These are phyloP conservation scores for Cancer borealis DNA, from an alignment of 2,888 invertebrate species.

Conservation along the genomic window DNA sequence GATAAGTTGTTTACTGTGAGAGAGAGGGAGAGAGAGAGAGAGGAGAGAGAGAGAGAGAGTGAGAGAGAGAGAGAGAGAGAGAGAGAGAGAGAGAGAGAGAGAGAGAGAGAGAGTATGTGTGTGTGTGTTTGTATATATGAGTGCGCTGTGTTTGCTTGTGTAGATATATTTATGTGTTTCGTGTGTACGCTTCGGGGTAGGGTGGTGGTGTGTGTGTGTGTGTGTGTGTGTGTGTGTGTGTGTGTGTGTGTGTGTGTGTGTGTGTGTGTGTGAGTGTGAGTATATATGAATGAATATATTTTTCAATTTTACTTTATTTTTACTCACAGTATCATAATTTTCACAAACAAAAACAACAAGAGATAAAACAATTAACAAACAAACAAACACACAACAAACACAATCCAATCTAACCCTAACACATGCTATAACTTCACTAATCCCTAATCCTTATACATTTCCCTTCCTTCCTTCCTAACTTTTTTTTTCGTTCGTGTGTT, in stretches of 20 bases:
- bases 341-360: too few relatives aligned
- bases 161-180: background rate
- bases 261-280: too few relatives aligned
- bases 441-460: background rate
- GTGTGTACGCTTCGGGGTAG: background rate
- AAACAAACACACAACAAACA: background rate
- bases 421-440: background rate
- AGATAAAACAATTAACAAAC: too few relatives aligned
- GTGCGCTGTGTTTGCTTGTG: conserved; percentile 30
- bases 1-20: conserved; percentile 34
- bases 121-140: background rate
- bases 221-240: background rate
- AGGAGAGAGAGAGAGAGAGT: conserved; percentile 30
- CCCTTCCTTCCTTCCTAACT: background rate
- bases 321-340: background rate
- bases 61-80: conserved; percentile 18
- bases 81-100: conserved; percentile 29
- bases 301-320: background rate
- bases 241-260: background rate
- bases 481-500: background rate
- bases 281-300: background rate
- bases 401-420: background rate
- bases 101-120: conserved; percentile 23
- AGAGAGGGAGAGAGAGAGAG: conserved; percentile 11
- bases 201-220: background rate